These are phyloP conservation scores for Brachystomella parvula DNA, from an alignment of 1,140 invertebrate species.

Conservation along the genomic window DNA sequence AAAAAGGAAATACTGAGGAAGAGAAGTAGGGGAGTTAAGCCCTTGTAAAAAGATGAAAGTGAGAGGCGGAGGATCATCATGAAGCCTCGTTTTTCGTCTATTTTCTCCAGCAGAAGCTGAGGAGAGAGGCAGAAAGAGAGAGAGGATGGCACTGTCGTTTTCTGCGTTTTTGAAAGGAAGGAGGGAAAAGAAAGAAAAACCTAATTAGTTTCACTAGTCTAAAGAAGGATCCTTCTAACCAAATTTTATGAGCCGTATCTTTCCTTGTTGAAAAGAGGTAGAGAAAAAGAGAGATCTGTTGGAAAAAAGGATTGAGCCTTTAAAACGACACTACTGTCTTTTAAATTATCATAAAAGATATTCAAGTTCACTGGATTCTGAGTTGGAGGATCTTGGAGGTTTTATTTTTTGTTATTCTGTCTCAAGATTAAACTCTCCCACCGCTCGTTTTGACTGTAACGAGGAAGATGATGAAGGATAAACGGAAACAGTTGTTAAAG, in stretches of 20 bases:
- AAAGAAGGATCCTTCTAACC: constrained; percentile 17
- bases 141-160: background rate
- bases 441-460: background rate
- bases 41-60: constrained; percentile 14
- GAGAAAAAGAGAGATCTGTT: background rate
- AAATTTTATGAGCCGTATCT: constrained; percentile 35
- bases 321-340: background rate
- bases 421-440: background rate
- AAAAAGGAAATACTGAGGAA: constrained; percentile 13
- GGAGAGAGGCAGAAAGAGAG: background rate
- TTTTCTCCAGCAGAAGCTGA: background rate
- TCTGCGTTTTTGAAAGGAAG: background rate
- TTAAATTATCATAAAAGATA: constrained; percentile 13
- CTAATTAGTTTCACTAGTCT: constrained; percentile 33
- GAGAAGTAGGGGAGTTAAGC: constrained; percentile 16
- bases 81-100: background rate
- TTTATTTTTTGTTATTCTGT: background rate
- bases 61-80: constrained; percentile 1
- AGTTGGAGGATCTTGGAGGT: background rate
- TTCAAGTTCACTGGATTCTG: background rate
- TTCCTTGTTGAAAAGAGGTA: background rate
- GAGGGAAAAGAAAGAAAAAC: constrained; percentile 12
- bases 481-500: background rate
- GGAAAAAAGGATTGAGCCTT: background rate
- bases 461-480: constrained; percentile 6